A percentile compares a stretch with the other conserved stretches of the same genome.
These are phyloP conservation scores for Dendroctonus valens DNA, from an alignment of 1,140 invertebrate species.

Conservation along the genomic window DNA sequence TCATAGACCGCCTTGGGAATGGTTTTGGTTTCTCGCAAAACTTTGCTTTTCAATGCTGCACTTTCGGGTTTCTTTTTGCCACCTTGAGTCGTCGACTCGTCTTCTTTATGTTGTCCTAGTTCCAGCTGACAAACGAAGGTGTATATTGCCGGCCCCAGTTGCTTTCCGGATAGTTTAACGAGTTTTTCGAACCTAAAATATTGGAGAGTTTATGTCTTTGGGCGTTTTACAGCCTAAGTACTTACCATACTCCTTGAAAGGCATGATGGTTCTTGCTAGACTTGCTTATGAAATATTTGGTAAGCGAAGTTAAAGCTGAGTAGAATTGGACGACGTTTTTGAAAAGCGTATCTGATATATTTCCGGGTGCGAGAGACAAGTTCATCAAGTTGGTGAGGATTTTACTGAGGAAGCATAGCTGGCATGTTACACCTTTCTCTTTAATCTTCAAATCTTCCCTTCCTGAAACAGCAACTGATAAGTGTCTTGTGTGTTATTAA, in stretches of 20 bases:
- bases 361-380: constrained; percentile 47
- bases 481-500: constrained; percentile 10
- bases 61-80: constrained; percentile 49
- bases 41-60: constrained; percentile 54
- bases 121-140: constrained; percentile 51
- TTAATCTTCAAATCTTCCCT: constrained; percentile 50
- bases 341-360: constrained; percentile 50
- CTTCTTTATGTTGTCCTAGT: constrained; percentile 42
- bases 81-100: constrained; percentile 41
- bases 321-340: constrained; percentile 54
- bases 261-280: constrained; percentile 51
- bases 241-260: constrained; percentile 53
- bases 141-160: constrained; percentile 56
- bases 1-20: constrained; percentile 60
- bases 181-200: constrained; percentile 56
- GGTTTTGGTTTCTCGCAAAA: constrained; percentile 58
- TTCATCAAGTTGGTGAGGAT: constrained; percentile 50
- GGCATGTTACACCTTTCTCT: constrained; percentile 53
- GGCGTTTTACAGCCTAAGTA: not conserved
- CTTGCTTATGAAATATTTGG: constrained; percentile 54
- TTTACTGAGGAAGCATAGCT: constrained; percentile 51
- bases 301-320: constrained; percentile 50
- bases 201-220: not conserved
- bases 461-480: constrained; percentile 41
- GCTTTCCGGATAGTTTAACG: constrained; percentile 58